Base-by-base conservation (phyloP, 2,113 vertebrate species). In the Coregonus clupeaformis region DNA sequence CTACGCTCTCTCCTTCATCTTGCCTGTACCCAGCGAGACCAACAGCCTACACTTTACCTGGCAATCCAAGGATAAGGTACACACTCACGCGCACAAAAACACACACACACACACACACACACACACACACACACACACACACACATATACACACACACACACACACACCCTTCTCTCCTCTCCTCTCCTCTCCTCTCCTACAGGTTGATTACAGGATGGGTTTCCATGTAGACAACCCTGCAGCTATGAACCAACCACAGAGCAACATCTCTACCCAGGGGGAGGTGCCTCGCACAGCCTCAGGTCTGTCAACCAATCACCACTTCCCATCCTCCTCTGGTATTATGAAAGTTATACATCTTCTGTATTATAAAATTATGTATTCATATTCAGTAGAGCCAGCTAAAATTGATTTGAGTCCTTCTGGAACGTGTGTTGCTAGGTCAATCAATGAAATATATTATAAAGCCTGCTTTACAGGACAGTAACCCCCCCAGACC, bases 1-100 rank as follows among this genome's bases (percentile, higher is more conserved):
- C 84, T 96, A 96, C 0, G 98, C 98, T 0, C 92, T 99, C 22
- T 97, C 96, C 76, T 99, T 99, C 92, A 97, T 95, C 77, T 92
- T 98, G 78, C 92, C 97, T 1, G 93, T 99, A 77, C 96, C 97
- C 82, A 96, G 94, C 0, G 97, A 99, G 85, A 98, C 96, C 85
- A 98, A 95, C 93, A 96, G 90, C 79, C 95, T 99, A 68, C 96
- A 97, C 85, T 98, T 99, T 89, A 98, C 95, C 75, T 99, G 98
- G 98, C 93, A 96, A 71, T 95, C 97, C 0, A 98, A 94, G 89
- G 94, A 91, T 77, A 98, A 96, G 94, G 96, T 96, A 36, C 2
- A 18, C 18, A 73, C 13, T 16, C 18, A 7, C 55, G 47, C 32
- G 6, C 52, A 60, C 42, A 25, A 20, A 13, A 2, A 59, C 55